Evolutionary conservation across 2,888 invertebrate genomes (phyloP).

Genomic region (Phytoseiulus persimilis): DNA sequence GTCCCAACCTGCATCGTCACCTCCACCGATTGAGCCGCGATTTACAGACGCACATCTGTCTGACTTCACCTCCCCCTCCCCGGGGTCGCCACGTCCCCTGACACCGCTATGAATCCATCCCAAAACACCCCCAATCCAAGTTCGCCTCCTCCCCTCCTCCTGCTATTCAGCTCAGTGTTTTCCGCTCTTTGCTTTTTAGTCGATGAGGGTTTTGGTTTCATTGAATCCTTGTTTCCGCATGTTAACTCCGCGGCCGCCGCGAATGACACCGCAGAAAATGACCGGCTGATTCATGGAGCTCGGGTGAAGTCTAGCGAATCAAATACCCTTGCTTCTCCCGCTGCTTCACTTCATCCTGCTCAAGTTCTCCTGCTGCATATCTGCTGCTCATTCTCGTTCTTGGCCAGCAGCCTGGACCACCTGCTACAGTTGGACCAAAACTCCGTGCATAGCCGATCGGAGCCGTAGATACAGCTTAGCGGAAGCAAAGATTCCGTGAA

Average conservation of each 20-base stretch:
- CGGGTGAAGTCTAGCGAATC: not conserved
- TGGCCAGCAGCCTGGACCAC: not conserved
- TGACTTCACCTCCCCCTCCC: not conserved
- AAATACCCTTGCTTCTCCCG: not conserved
- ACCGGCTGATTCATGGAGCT: not conserved
- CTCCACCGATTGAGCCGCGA: not conserved
- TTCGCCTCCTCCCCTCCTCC: not conserved
- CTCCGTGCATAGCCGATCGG: not conserved
- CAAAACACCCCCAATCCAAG: not conserved
- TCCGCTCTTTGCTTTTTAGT: not conserved
- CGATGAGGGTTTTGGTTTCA: not conserved
- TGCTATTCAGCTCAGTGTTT: not conserved
- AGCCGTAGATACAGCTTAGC: not conserved
- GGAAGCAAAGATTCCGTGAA: not conserved
- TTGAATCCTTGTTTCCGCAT: not conserved
- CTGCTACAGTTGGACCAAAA: not conserved
- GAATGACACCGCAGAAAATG: not conserved
- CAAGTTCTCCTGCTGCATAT: not conserved
- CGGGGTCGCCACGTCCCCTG: not conserved
- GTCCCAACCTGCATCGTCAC: not conserved
- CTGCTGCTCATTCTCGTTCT: not conserved
- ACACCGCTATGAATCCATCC: not conserved
- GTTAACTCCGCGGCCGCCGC: not conserved
- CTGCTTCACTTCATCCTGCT: not conserved
- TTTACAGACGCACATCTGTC: conserved; percentile 5